Evolutionary conservation across 2,888 invertebrate genomes (phyloP).

Genomic region (Tachina fera): DNA sequence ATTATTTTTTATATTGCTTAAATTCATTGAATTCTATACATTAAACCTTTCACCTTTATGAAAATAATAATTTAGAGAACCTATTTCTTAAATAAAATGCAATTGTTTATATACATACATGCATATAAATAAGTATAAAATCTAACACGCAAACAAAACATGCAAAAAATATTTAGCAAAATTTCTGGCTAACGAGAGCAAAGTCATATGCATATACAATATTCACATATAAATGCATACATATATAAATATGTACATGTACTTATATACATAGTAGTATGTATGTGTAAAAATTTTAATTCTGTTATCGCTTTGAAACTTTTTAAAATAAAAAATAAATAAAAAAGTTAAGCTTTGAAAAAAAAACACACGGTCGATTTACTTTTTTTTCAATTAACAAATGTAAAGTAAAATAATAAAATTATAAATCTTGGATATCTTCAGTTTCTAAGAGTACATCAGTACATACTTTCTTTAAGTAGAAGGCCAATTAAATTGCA

Average conservation of each 20-base stretch:
- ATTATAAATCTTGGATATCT: background rate
- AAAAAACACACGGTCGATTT: conserved; percentile 23
- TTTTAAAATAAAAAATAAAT: background rate
- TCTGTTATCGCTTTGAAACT: conserved; percentile 36
- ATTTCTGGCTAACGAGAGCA: background rate
- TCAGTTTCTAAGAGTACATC: conserved; percentile 21
- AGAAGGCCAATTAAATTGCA: conserved; percentile 62
- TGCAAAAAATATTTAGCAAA: conserved; percentile 41
- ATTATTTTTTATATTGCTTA: conserved; percentile 7
- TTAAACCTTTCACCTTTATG: conserved; percentile 51
- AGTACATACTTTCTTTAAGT: conserved; percentile 47
- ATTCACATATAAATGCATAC: too few relatives aligned
- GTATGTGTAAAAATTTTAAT: too few relatives aligned
- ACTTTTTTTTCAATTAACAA: background rate
- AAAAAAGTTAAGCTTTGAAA: conserved; percentile 37
- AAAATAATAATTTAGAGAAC: background rate
- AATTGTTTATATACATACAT: background rate
- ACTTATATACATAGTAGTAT: background rate
- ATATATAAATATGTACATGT: too few relatives aligned
- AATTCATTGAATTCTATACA: background rate
- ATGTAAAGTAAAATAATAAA: conserved; percentile 2
- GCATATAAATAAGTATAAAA: background rate
- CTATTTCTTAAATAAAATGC: conserved; percentile 13
- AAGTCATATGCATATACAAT: too few relatives aligned
- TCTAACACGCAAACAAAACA: conserved; percentile 49